Base-by-base conservation (phyloP, 2,888 invertebrate genomes). In the Tinea trinotella region DNA sequence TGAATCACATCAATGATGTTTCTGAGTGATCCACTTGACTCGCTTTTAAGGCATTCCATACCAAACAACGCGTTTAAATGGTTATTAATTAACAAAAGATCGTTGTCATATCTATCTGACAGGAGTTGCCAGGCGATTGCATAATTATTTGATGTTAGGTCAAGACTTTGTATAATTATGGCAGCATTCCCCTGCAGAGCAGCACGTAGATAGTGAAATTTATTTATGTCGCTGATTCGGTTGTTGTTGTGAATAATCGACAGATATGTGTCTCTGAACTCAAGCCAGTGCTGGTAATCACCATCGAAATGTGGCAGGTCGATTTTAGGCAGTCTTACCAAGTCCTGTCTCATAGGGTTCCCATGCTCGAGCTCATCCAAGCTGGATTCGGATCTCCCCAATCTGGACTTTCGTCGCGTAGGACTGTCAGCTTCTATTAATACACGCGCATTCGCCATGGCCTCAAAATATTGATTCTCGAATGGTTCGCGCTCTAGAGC, bases 1-100 rank as follows among this genome's bases (percentile, higher is more conserved):
- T 56, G 62, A 52, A 52, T 59, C 2, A 54, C 50, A 53, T 62
- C 60, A 55, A 56, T 57, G 5, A 60, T 44, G 20, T 44, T 57
- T 44, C 59, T 49, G 5, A 60, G 18, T 10, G 34, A 44, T 9
- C 15, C 15, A 49, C 56, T 3, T 4, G 54, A 1, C 54, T 59
- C 48, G 56, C 59, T 56, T 19, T 30, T 20, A 10, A 56, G 54
- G 12, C 12, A 13, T 15, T 59, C 54, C 3, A 56, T 22, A 10
- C 55, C 56, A 36, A 60, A 60, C n/a, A 60, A 48, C 5, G 57
- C 57, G 12, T 55, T 35, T 0, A 60, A 55, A 44, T 59, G 60
- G 22, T 57, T 58, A 50, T 58, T 58, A 1, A 57, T 53, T 6
- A 61, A 13, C n/a, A 61, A 52, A 9, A 56, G 20, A 5, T 57